Conservation (phyloP, 1,140 invertebrate species). For the Pogonomyrmex barbatus region DNA sequence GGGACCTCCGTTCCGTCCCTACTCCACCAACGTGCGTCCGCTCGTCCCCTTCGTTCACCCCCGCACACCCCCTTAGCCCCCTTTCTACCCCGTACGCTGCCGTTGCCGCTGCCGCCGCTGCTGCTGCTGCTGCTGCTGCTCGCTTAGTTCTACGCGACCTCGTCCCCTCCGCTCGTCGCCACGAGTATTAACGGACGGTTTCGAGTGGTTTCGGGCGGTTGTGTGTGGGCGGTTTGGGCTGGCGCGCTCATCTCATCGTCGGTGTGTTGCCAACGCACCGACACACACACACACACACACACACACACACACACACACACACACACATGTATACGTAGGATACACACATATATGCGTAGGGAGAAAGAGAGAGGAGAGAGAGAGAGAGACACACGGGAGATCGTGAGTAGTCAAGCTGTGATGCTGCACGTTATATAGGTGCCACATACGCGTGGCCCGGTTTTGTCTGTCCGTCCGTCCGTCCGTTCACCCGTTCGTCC, state of each 20-base stretch:
- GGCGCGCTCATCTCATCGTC: constrained; percentile 74
- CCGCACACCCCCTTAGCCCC: constrained; percentile 29
- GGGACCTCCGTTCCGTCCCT: constrained; percentile 63
- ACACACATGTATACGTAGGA: background rate
- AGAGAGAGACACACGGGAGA: constrained; percentile 36
- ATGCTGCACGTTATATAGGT: constrained; percentile 77
- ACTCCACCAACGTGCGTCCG: constrained; percentile 32
- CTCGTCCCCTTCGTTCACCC: constrained; percentile 48
- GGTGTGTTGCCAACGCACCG: constrained; percentile 68
- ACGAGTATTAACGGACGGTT: constrained; percentile 81
- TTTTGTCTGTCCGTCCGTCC: constrained; percentile 81
- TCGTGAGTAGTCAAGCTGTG: constrained; percentile 60
- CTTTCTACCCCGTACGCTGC: constrained; percentile 63
- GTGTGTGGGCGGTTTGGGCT: constrained; percentile 75
- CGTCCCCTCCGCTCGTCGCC: constrained; percentile 51
- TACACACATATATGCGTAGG: background rate
- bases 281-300: constrained; percentile 30
- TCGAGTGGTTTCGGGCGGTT: constrained; percentile 79
- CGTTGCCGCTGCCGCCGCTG: too few species aligned
- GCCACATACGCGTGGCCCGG: constrained; percentile 83
- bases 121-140: constrained; percentile 10
- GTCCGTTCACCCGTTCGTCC: constrained; percentile 63
- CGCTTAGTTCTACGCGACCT: constrained; percentile 59
- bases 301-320: too few species aligned
- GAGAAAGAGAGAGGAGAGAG: constrained; percentile 20